Evolutionary conservation across 2,113 vertebrate genomes (phyloP), one percentile per base, ranked within the genome.

Genomic region (Scomber colias): DNA sequence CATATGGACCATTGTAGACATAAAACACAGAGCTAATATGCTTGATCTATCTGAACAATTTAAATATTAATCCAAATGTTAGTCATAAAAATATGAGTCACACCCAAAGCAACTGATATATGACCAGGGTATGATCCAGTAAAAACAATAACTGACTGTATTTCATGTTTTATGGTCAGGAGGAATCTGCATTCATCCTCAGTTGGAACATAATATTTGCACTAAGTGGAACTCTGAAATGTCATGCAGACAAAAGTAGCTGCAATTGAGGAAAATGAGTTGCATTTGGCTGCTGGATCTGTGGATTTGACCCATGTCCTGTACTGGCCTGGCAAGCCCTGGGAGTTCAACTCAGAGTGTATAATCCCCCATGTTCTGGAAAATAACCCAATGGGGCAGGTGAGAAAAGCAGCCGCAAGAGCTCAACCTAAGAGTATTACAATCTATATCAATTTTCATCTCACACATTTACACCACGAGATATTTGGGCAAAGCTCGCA

Each of bases 371-470:
- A 64, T 78, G 66, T 79, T 82, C 64, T 71, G 65, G 65, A 81
- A 76, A 87, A 76, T 53, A 74, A 84, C 61, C 75, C 84, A 86
- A 53, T 50, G 75, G 76, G 84, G 84, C 82, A 87, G 82, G 73
- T 84, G 71, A 77, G 71, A 35, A 51, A 59, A 80, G 77, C 72
- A 70, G 85, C 75, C 83, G 89, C 74, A 84, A 76, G 49, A 9
- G 3, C 44, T 84, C 62, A 79, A 62, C 56, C 72, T 80, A 45
- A 78, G 79, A 79, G 67, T 66, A 83, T 75, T 85, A 85, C 64
- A 74, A 76, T 82, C 80, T 16, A 73, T 68, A 81, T 90, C 85
- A 70, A 71, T 90, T 90, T 90, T 70, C 84, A 86, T 89, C 71
- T 83, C 65, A 57, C 74, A 84, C 55, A 65, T 85, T 89, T 77